A percentile compares a stretch with the other conserved stretches of the same genome.
phyloP scores from a whole-genome alignment of 2,888 invertebrate genomes.

The Caradrina clavipalpis region DNA sequence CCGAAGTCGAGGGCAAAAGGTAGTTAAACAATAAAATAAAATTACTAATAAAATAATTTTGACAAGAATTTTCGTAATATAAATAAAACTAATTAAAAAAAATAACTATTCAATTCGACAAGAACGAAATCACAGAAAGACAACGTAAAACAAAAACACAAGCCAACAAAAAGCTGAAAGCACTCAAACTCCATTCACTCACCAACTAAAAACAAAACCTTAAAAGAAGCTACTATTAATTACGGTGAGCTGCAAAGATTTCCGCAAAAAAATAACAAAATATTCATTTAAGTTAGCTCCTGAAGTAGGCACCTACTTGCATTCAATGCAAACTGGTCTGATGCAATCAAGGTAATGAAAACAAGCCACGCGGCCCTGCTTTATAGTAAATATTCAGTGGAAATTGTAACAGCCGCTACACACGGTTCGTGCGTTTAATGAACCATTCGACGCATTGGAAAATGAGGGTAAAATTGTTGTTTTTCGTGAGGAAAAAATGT shows the following conservation, averaged over 20 bases:
- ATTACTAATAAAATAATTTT: neutral
- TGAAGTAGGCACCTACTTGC: slow-evolving; percentile 68
- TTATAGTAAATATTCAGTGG: slow-evolving; percentile 73
- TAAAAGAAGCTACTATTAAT: slow-evolving; percentile 47
- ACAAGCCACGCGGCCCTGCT: slow-evolving; percentile 70
- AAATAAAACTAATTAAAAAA: too few species aligned
- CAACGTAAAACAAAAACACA: neutral
- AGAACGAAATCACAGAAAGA: neutral
- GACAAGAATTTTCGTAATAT: too few species aligned
- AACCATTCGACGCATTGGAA: slow-evolving; percentile 2
- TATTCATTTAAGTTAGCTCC: slow-evolving; percentile 65
- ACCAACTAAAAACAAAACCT: slow-evolving; percentile 27
- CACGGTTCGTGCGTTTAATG: slow-evolving; percentile 4
- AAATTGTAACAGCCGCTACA: slow-evolving; percentile 45
- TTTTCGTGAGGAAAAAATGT: neutral
- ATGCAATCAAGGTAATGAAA: slow-evolving; percentile 79
- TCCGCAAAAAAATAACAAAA: slow-evolving; percentile 42
- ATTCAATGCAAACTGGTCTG: slow-evolving; percentile 72
- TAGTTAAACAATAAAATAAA: too few species aligned
- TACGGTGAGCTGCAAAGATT: slow-evolving; percentile 53
- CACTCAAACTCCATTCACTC: slow-evolving; percentile 1
- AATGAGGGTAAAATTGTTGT: neutral
- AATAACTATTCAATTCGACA: too few species aligned
- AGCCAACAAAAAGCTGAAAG: neutral
- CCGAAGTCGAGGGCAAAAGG: too few species aligned